phyloP scores from a whole-genome alignment of 2,888 invertebrate genomes.

The Micoletzkya japonica region DNA sequence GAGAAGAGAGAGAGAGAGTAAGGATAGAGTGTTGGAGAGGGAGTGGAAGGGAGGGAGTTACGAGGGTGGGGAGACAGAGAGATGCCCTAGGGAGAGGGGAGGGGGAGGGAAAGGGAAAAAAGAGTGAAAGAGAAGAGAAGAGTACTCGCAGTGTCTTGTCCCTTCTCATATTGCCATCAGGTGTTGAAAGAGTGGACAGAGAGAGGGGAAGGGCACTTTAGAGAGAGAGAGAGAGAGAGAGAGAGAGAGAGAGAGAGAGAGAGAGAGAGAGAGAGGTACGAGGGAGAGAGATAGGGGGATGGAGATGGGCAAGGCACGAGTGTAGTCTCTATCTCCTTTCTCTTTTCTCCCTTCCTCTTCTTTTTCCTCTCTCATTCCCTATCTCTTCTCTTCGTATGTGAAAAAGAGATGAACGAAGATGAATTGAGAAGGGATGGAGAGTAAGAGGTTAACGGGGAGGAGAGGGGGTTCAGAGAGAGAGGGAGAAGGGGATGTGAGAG shows the following conservation, averaged over 20 bases:
- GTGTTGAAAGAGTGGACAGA: background rate
- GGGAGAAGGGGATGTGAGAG: background rate
- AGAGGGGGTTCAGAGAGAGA: background rate
- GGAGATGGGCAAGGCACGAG: background rate
- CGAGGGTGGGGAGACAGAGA: background rate
- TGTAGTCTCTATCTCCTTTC: background rate
- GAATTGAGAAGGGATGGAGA: no score
- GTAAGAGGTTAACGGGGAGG: background rate
- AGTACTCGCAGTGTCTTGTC: background rate
- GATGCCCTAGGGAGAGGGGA: background rate
- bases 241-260: no score
- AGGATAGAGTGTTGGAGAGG: no score
- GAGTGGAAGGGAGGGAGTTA: no score
- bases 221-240: no score
- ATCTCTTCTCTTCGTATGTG: no score
- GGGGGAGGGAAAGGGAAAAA: background rate
- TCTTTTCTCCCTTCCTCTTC: no score
- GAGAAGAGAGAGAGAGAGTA: background rate
- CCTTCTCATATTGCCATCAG: constrained; percentile 12
- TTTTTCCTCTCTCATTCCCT: no score
- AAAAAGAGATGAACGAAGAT: no score
- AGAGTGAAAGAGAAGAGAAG: no score
- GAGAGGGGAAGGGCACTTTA: background rate
- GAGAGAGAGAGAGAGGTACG: background rate
- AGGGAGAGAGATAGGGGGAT: constrained; percentile 3